Base-by-base conservation (phyloP, 2,888 invertebrate species). In the Deilephila elpenor region DNA sequence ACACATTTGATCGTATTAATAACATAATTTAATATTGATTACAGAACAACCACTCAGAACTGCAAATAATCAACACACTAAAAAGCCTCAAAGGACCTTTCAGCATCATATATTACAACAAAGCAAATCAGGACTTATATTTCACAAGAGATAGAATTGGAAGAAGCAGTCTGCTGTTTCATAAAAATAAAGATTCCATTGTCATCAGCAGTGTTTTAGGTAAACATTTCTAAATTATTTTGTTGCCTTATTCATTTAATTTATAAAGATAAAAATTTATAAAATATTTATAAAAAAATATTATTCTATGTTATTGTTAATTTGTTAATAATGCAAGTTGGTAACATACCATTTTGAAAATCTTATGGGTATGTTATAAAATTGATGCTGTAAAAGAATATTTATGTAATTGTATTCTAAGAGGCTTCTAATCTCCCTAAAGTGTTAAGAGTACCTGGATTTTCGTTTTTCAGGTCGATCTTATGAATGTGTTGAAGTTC, bases 111-210 rank as follows among this genome's bases (percentile, higher is more conserved):
- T 98, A 96, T 86, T 97, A 96, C 86, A 95, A 97, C 83, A 96
- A 95, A 84, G 71, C 78, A 5, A 89, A 86, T 0, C 90, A 95
- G 61, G 86, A 88, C 19, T 80, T 99, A 60, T 98, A 97, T 95
- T 98, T 99, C 91, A 97, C 97, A 1, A 95, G 99, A 84, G 99
- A 99, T 90, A 95, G 95, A 79, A 96, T 98, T 86, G 99, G 99
- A 59, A 95, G 99, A 79, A 97, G 98, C 84, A 98, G 98, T 88
- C 92, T 99, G 70, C 90, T 99, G 60, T 89, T 97, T 70, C 95
- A 96, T 80, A 89, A 91, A 80, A 86, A 88, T 76, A 80, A 91
- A 17, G 82, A 87, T 44, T 85, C 89, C 25, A 80, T 95, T 73
- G 82, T 95, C 72, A 84, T 96, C 44, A 93, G 95, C 74, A 96